Conservation (phyloP, 2,113 vertebrate species). For the Dendropsophus ebraccatus region DNA sequence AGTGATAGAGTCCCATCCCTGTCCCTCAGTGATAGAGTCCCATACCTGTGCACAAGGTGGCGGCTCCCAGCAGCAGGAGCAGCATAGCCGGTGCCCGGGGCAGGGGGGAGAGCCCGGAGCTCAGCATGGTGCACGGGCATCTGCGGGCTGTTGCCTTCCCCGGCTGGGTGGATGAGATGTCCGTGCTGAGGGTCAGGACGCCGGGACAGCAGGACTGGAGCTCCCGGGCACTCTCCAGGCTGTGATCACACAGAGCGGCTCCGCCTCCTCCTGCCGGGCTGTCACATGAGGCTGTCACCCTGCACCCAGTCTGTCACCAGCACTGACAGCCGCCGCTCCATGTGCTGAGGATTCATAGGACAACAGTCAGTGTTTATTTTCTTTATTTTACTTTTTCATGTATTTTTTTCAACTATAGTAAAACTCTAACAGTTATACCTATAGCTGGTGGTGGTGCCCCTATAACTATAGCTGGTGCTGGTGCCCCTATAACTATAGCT, state of each 20-base stretch:
- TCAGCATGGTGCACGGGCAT: slow-evolving; percentile 16
- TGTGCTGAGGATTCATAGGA: too few species aligned
- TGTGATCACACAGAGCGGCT: slow-evolving; percentile 30
- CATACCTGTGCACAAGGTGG: slow-evolving; percentile 71
- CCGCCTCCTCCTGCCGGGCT: slow-evolving; percentile 33
- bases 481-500: too few species aligned
- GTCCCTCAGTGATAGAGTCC: too few species aligned
- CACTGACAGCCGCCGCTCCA: too few species aligned
- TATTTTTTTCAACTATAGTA: too few species aligned
- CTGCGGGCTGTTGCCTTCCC: slow-evolving; percentile 53
- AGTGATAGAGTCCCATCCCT: too few species aligned
- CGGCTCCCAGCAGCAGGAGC: slow-evolving; percentile 52
- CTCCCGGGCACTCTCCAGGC: slow-evolving; percentile 24
- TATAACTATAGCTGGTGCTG: too few species aligned
- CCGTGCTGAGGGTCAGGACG: neutral
- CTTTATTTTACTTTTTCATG: too few species aligned
- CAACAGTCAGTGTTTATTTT: too few species aligned
- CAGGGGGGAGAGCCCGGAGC: slow-evolving; percentile 30
- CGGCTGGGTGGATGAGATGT: slow-evolving; percentile 31
- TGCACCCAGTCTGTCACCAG: neutral
- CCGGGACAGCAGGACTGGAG: slow-evolving; percentile 16
- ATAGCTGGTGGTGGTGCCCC: too few species aligned
- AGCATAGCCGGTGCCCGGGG: slow-evolving; percentile 52
- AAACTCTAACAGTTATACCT: too few species aligned
- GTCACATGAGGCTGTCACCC: slow-evolving; percentile 42